Evolutionary conservation across 1,140 invertebrate genomes (phyloP).

Genomic region (Onthophagus taurus): DNA sequence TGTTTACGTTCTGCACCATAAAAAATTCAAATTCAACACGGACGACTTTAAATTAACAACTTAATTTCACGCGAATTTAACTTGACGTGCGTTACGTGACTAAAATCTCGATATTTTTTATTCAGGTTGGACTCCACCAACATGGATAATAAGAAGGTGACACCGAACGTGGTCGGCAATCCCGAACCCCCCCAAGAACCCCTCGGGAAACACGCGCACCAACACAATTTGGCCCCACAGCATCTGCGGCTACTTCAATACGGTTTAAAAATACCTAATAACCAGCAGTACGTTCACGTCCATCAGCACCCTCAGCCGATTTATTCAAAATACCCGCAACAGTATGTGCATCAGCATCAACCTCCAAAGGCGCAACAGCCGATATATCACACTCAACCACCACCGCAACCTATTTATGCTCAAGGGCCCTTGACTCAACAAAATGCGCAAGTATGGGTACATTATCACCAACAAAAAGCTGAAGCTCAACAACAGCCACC

Average conservation of each 20-base stretch:
- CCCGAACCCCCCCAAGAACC: slow-evolving; percentile 22
- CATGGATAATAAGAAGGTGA: slow-evolving; percentile 34
- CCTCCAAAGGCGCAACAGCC: slow-evolving; percentile 27
- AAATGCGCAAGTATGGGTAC: slow-evolving; percentile 28
- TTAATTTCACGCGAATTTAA: slow-evolving; percentile 7
- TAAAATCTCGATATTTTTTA: slow-evolving; percentile 5
- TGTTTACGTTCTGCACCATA: too few species aligned
- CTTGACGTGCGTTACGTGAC: slow-evolving; percentile 17
- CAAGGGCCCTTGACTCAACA: slow-evolving; percentile 19
- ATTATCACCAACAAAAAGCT: slow-evolving; percentile 32
- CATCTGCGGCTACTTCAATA: slow-evolving; percentile 28
- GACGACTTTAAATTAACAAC: too few species aligned
- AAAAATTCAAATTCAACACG: too few species aligned
- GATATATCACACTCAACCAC: slow-evolving; percentile 23
- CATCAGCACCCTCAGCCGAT: slow-evolving; percentile 28
- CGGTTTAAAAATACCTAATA: slow-evolving; percentile 27
- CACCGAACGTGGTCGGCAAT: too few species aligned
- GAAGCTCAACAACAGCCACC: slow-evolving; percentile 9
- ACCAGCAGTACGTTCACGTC: slow-evolving; percentile 24
- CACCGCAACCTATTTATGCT: slow-evolving; percentile 12
- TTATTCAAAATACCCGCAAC: slow-evolving; percentile 30
- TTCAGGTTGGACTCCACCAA: slow-evolving; percentile 33
- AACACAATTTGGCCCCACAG: slow-evolving; percentile 31
- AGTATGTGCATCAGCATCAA: slow-evolving; percentile 21
- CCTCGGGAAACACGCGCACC: slow-evolving; percentile 27